Conservation (phyloP, 1,140 invertebrate genomes). For the Elymnias hypermnestra region DNA sequence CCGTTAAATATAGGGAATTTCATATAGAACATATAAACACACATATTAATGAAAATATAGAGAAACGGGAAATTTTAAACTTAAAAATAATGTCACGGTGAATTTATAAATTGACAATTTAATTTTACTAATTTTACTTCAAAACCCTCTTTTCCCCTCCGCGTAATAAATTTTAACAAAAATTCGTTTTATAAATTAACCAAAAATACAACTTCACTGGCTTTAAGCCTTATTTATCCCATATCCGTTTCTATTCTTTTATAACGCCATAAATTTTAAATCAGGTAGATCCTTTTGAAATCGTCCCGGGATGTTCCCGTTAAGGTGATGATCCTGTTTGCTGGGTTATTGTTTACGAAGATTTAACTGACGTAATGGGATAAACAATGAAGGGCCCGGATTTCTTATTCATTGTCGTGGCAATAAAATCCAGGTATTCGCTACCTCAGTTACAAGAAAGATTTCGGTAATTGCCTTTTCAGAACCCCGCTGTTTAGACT, state of each 20-base stretch:
- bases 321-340: conserved; percentile 59
- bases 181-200: not conserved
- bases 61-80: no score
- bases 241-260: conserved; percentile 21
- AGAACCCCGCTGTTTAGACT: conserved; percentile 45
- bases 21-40: no score
- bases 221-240: conserved; percentile 11
- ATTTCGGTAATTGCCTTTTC: conserved; percentile 56
- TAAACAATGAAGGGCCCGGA: conserved; percentile 45
- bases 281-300: conserved; percentile 45
- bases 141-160: no score
- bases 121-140: no score
- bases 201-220: not conserved
- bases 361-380: conserved; percentile 62
- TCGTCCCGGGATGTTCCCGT: conserved; percentile 36
- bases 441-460: conserved; percentile 58
- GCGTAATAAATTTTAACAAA: not conserved
- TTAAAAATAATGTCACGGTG: no score
- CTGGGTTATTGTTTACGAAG: conserved; percentile 34
- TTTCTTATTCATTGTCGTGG: conserved; percentile 39
- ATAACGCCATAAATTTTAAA: conserved; percentile 32
- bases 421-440: conserved; percentile 64
- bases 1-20: no score
- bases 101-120: no score
- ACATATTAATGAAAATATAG: no score